Conservation (phyloP, 30 jellyfish, hydroid and myxozoan species). For the Nemopilema nomurai region DNA sequence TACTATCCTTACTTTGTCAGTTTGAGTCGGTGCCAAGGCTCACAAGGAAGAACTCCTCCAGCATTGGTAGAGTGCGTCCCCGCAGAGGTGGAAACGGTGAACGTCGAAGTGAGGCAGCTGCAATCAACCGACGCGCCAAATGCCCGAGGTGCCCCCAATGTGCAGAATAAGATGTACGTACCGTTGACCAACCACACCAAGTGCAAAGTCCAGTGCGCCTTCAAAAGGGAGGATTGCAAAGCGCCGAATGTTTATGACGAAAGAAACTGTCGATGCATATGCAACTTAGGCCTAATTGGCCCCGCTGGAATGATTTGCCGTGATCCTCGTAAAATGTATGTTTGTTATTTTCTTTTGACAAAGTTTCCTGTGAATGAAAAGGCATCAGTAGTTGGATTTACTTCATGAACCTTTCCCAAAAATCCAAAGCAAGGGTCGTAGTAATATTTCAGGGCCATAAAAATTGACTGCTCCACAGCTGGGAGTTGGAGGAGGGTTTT, state of each 20-base stretch:
- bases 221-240: constrained; percentile 31
- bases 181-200: constrained; percentile 53
- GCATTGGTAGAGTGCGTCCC: constrained; percentile 24
- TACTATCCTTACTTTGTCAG: constrained; percentile 35
- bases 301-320: constrained; percentile 31
- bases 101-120: neutral
- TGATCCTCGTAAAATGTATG: constrained; percentile 33
- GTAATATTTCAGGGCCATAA: too few species aligned
- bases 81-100: neutral
- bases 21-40: constrained; percentile 34
- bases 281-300: constrained; percentile 29
- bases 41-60: constrained; percentile 16
- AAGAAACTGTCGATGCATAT: constrained; percentile 13
- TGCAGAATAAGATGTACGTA: neutral
- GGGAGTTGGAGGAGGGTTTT: too few species aligned
- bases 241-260: constrained; percentile 4
- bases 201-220: constrained; percentile 58
- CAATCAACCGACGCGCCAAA: neutral
- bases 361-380: too few species aligned
- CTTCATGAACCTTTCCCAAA: too few species aligned
- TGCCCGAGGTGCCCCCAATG: neutral
- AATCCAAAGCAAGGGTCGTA: too few species aligned
- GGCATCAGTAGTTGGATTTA: too few species aligned
- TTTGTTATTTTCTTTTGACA: neutral
- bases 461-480: too few species aligned